Evolutionary conservation across 1,140 invertebrate genomes (phyloP).

Genomic region (Heterodera schachtii): DNA sequence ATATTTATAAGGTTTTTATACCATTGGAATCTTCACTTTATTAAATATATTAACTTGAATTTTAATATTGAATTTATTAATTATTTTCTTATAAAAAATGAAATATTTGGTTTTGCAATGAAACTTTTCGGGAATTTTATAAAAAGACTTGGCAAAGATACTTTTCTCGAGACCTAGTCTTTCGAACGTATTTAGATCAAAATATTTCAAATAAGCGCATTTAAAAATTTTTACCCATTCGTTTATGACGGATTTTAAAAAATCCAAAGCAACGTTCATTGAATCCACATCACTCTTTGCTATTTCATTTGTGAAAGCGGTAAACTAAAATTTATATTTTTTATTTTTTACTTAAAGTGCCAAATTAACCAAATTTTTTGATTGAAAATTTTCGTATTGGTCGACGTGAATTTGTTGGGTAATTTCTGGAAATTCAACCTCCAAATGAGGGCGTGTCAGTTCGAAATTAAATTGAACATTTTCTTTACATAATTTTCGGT

Average conservation of each 20-base stretch:
- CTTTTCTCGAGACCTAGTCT: too few species aligned
- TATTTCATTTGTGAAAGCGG: background rate
- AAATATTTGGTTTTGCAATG: too few species aligned
- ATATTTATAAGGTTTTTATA: too few species aligned
- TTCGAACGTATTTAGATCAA: too few species aligned
- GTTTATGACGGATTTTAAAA: background rate
- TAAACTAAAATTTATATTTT: background rate
- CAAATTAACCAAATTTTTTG: background rate
- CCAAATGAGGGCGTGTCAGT: background rate
- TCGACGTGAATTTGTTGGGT: background rate
- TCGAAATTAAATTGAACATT: background rate
- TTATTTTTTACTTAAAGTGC: too few species aligned
- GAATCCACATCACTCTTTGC: background rate
- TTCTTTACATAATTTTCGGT: background rate
- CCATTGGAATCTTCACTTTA: too few species aligned
- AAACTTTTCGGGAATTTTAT: too few species aligned
- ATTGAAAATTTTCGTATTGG: background rate
- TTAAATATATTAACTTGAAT: too few species aligned
- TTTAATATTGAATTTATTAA: too few species aligned
- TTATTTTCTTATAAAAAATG: too few species aligned
- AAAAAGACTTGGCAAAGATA: too few species aligned
- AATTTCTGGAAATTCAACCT: background rate
- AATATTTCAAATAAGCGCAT: background rate
- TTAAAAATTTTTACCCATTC: background rate
- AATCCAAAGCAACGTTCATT: background rate